A percentile compares a stretch with the other conserved stretches of the same genome.
Evolutionary conservation across 92 coral and sea anemone species (phyloP).

Genomic region (Micromussa lordhowensis): DNA sequence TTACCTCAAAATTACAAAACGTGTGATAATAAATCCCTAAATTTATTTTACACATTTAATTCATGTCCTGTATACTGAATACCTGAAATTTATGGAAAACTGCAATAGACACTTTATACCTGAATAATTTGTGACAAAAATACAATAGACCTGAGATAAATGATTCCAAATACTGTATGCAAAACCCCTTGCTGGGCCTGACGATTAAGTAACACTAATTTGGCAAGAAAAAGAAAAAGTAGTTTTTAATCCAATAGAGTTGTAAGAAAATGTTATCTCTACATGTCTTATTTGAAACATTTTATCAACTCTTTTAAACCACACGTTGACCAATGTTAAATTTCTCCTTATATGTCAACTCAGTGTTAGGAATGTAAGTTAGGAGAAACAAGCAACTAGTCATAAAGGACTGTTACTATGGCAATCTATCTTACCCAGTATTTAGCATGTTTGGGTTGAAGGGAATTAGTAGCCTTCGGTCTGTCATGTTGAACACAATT

Average conservation of each 20-base stretch:
- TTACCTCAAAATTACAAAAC: no score
- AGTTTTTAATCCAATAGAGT: neutral
- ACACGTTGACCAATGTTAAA: neutral
- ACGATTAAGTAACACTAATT: neutral
- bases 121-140: no score
- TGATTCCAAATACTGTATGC: no score
- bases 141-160: no score
- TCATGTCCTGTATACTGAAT: no score
- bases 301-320: neutral
- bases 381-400: neutral
- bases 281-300: neutral
- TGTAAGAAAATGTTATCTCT: neutral
- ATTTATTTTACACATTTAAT: no score
- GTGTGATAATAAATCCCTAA: no score
- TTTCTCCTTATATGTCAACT: neutral
- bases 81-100: no score
- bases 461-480: neutral
- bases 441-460: neutral
- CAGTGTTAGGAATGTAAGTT: neutral
- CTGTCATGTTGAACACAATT: neutral
- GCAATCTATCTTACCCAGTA: neutral
- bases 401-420: neutral
- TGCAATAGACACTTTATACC: no score
- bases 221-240: neutral
- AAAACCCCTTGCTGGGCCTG: no score